Percentiles rank a stretch among this genome's conserved stretches.
These are phyloP conservation scores for Galaxea fascicularis DNA, from an alignment of 92 coral and sea anemone genomes.

Conservation along the genomic window DNA sequence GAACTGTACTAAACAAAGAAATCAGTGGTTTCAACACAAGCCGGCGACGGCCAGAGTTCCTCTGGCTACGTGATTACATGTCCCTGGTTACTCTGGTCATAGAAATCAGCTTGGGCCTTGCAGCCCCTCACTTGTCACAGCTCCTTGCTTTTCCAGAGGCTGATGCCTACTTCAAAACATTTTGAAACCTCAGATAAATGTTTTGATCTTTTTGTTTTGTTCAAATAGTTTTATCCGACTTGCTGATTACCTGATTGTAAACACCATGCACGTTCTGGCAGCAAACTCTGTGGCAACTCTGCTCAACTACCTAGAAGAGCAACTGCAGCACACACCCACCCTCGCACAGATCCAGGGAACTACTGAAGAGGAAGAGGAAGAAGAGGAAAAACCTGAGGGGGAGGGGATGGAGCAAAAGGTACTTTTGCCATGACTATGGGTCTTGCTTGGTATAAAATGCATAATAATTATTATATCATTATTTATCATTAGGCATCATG, in stretches of 20 bases:
- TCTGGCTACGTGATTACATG: too few species aligned
- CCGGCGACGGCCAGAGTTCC: too few species aligned
- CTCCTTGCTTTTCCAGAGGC: too few species aligned
- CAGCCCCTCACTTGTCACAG: too few species aligned
- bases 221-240: constrained; percentile 92
- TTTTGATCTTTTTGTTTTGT: not conserved
- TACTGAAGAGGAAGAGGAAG: constrained; percentile 63
- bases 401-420: constrained; percentile 63
- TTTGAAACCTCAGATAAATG: too few species aligned
- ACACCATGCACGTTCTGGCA: constrained; percentile 99
- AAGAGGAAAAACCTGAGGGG: constrained; percentile 48
- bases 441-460: not conserved
- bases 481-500: too few species aligned
- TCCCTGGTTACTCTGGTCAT: too few species aligned
- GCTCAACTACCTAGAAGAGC: constrained; percentile 94
- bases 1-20: too few species aligned
- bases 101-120: too few species aligned
- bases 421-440: not conserved
- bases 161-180: too few species aligned
- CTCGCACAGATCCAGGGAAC: constrained; percentile 80
- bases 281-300: constrained; percentile 99
- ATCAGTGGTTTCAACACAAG: too few species aligned
- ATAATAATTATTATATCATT: too few species aligned
- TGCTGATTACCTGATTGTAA: constrained; percentile 97
- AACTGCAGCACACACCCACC: constrained; percentile 86